Base-by-base conservation (phyloP, 2,888 invertebrate species). In the Apamea sordens region DNA sequence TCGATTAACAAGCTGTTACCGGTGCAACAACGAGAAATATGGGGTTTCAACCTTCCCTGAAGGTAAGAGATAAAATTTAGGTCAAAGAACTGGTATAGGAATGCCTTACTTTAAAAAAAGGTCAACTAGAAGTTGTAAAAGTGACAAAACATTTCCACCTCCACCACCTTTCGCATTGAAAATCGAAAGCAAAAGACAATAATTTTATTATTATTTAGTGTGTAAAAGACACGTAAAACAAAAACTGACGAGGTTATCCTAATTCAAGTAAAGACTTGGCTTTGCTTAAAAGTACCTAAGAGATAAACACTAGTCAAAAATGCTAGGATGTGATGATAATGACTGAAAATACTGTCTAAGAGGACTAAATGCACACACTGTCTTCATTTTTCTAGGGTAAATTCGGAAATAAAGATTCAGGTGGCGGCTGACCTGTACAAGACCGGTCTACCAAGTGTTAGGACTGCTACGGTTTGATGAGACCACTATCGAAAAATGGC, bases 1-100 rank as follows among this genome's bases (percentile, higher is more conserved):
- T 32, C 2, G 18, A 65, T 32, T 36, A 65, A n/a, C 21, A 32
- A 44, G 36, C 80, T 28, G 64, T 80, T 70, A 32, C n/a, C n/a
- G 11, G 2, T 32, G 53, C 13, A 70, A 28, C 8, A 28, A 44
- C 18, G 24, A 36, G 11, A 50, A 41, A 53, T n/a, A 61, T n/a
- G 3, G 18, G 18, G 13, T 28, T 53, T 63, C 11, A 36, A 53
- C 18, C 69, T n/a, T 75, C 32, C 18, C 47, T 77, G 36, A 21
- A 65, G 4, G 47, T 59, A 47, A 50, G 8, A 24, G 11, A 75
- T 28, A 53, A 65, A 59, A 47, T 3, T 28, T 18, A 28, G 11
- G 10, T n/a, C 53, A 15, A 36, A 64, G 64, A 47, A 50, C 79
- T 59, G 8, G n/a, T 18, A 63, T 24, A 65, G 8, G 36, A 18